These are phyloP conservation scores for Oreochromis spilurus DNA, from an alignment of 2,113 vertebrate species.

Conservation along the genomic window DNA sequence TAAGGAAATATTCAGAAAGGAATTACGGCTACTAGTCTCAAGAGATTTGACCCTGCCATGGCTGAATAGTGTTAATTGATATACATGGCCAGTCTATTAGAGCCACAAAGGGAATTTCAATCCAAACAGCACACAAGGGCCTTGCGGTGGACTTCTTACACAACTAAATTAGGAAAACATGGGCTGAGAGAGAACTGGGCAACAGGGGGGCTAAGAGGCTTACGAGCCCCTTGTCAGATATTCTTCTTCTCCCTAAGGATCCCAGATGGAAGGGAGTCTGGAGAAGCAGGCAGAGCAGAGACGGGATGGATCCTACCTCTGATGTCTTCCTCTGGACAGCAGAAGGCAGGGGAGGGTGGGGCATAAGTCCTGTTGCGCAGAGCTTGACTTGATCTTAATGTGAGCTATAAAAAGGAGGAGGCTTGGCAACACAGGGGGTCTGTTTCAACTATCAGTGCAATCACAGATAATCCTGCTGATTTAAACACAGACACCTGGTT, in stretches of 20 bases:
- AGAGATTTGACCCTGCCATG: conserved; percentile 76
- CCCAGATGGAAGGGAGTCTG: conserved; percentile 92
- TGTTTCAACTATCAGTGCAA: conserved; percentile 65
- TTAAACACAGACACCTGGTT: conserved; percentile 72
- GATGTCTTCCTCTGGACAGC: conserved; percentile 92
- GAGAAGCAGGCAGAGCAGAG: conserved; percentile 80
- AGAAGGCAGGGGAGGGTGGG: conserved; percentile 90
- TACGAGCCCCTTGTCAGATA: conserved; percentile 95
- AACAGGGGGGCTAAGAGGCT: conserved; percentile 95
- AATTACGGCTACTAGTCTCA: conserved; percentile 46
- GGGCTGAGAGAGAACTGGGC: conserved; percentile 88
- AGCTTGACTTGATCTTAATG: conserved; percentile 89
- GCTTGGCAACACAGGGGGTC: conserved; percentile 42
- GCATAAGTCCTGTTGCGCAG: conserved; percentile 71
- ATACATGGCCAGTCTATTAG: conserved; percentile 93
- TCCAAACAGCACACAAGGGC: conserved; percentile 90
- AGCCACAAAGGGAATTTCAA: conserved; percentile 89
- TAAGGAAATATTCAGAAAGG: conserved; percentile 44
- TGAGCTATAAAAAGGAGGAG: conserved; percentile 58
- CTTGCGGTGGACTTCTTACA: conserved; percentile 86
- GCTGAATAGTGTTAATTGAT: conserved; percentile 87
- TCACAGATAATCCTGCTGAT: conserved; percentile 69
- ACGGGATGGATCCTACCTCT: conserved; percentile 82
- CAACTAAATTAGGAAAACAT: conserved; percentile 98
- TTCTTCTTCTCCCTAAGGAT: conserved; percentile 91